These are phyloP conservation scores for Danaus chrysippus DNA, from an alignment of 2,888 invertebrate genomes.

Conservation along the genomic window DNA sequence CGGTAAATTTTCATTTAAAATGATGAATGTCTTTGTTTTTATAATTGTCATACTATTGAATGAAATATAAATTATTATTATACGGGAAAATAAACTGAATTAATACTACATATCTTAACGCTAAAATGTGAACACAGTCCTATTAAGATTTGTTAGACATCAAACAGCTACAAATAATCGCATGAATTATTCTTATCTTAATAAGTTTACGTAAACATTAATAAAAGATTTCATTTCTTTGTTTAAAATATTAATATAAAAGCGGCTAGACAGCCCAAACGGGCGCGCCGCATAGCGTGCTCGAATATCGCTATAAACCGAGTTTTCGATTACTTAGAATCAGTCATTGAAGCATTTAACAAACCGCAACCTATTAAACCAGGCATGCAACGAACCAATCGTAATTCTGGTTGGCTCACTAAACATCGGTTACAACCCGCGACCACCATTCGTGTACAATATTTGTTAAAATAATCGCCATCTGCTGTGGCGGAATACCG, in stretches of 20 bases:
- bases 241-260: conserved; percentile 7
- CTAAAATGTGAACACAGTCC: too few species aligned
- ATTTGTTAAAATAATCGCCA: conserved; percentile 16
- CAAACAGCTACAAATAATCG: too few species aligned
- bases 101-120: too few species aligned
- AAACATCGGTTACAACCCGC: conserved; percentile 19
- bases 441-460: conserved; percentile 11
- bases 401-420: conserved; percentile 19
- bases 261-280: conserved; percentile 9
- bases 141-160: too few species aligned
- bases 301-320: conserved; percentile 17
- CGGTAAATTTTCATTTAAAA: conserved; percentile 2
- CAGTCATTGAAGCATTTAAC: conserved; percentile 27
- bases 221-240: not conserved
- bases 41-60: conserved; percentile 1
- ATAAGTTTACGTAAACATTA: not conserved
- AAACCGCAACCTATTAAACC: conserved; percentile 26
- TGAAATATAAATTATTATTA: not conserved
- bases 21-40: conserved; percentile 1
- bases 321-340: conserved; percentile 25
- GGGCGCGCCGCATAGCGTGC: conserved; percentile 16
- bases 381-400: conserved; percentile 26
- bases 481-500: conserved; percentile 1
- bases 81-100: not conserved
- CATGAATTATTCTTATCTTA: not conserved